Conservation (phyloP, 2,113 vertebrate genomes). For the Toxotes chatareus region DNA sequence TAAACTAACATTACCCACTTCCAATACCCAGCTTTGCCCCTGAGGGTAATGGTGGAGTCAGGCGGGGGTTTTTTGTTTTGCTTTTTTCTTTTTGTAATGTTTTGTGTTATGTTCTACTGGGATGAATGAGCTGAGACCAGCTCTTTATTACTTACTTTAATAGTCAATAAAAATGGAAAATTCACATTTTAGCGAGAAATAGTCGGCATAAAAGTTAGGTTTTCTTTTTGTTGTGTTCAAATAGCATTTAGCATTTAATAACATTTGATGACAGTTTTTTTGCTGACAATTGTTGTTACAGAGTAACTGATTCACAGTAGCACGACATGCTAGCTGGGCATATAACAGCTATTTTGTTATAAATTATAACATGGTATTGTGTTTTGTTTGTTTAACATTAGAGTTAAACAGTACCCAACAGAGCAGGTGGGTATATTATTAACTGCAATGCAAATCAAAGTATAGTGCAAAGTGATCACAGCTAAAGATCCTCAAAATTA, state of each 20-base stretch:
- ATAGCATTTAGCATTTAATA: not conserved
- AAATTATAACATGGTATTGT: not conserved
- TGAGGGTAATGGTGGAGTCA: conserved; percentile 47
- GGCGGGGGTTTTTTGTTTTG: conserved; percentile 18
- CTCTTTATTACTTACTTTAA: not conserved
- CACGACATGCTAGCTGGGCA: not conserved
- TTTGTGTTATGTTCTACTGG: not conserved
- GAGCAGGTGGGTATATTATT: too few species aligned
- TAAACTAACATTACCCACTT: conserved; percentile 71
- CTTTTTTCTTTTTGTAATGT: conserved; percentile 13
- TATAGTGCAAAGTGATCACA: not conserved
- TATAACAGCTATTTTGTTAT: not conserved
- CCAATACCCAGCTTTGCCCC: conserved; percentile 56
- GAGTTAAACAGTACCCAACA: too few species aligned
- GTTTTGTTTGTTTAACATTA: not conserved
- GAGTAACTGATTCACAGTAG: not conserved
- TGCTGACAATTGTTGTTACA: not conserved
- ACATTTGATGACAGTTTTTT: not conserved
- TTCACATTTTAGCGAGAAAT: not conserved
- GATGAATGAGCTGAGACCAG: not conserved
- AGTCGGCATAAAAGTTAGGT: not conserved
- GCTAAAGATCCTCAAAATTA: not conserved
- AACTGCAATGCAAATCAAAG: not conserved
- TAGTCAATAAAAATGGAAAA: not conserved
- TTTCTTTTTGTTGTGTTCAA: not conserved